phyloP scores from a whole-genome alignment of 2,888 invertebrate species.

The Coremacera marginata region DNA sequence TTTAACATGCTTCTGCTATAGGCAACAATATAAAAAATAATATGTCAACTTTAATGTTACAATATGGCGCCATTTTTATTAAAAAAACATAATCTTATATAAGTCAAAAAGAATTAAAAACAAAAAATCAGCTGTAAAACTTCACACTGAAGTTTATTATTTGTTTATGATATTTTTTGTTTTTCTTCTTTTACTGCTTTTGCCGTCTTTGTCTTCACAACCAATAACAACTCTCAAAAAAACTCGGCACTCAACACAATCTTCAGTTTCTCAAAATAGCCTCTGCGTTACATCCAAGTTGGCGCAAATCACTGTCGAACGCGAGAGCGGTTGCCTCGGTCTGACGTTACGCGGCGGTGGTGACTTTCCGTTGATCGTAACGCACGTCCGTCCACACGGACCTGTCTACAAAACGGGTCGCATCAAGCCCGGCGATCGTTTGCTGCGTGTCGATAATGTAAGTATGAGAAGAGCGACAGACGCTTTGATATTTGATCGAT shows the following conservation, averaged over 20 bases:
- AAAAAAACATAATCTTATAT: not conserved
- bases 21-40: no score
- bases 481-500: slow-evolving; percentile 40
- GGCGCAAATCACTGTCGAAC: slow-evolving; percentile 84
- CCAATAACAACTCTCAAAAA: slow-evolving; percentile 13
- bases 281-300: slow-evolving; percentile 82
- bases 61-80: not conserved
- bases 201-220: not conserved
- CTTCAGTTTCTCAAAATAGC: slow-evolving; percentile 77
- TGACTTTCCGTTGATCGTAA: slow-evolving; percentile 86
- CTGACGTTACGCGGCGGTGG: slow-evolving; percentile 89
- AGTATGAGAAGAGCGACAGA: slow-evolving; percentile 59
- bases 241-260: slow-evolving; percentile 22
- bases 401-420: slow-evolving; percentile 92
- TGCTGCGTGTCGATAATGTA: slow-evolving; percentile 87
- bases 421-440: slow-evolving; percentile 89
- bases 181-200: not conserved
- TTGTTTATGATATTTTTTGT: slow-evolving; percentile 13
- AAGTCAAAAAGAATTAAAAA: not conserved
- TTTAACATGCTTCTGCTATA: not conserved
- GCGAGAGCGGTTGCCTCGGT: slow-evolving; percentile 86
- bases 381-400: slow-evolving; percentile 88
- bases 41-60: not conserved
- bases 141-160: slow-evolving; percentile 20
- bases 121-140: slow-evolving; percentile 1